Base-by-base conservation (phyloP, 2,888 invertebrate genomes). In the Napeogenes inachia region DNA sequence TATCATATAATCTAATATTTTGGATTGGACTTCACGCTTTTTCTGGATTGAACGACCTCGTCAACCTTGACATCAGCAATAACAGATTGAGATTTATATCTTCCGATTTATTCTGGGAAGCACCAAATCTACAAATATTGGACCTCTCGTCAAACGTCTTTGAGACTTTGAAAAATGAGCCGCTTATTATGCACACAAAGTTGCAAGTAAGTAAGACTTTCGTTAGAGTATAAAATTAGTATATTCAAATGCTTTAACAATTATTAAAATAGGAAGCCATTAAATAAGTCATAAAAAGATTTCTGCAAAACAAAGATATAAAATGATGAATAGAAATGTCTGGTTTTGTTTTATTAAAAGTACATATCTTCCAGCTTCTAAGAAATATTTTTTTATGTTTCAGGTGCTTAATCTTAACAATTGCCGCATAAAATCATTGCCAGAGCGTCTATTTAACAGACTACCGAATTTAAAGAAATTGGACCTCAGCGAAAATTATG, bases 71-170 rank as follows among this genome's bases (percentile, higher is more conserved):
- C 78, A 82, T 94, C 42, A 93, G 93, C 55, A 91, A 89, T 71
- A 94, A 94, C 73, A 89, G 92, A 35, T 78, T 94, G 58, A 89
- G 93, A 73, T 91, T 89, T 64, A 80, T 94, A 45, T 77, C 89
- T 1, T 81, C 86, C 0, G 91, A 92, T 65, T 77, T 94, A 61
- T 92, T 94, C 70, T 92, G 91, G 80, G 86, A 91, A 46, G 92
- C 93, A 21, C 81, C 83, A 2, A 79, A 85, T 30, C 77, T 94
- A 6, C 77, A 86, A 32, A 86, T 85, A 56, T 77, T 94, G 1
- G 93, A 93, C 74, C 77, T 94, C 61, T 92, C 92, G 54, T 92
- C 92, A 13, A 94, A 94, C 73, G 92, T 93, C 62, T 92, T 94
- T 67, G 91, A 92, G 73, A 78, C 81, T 0, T 73, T 93, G 2